Percentiles rank a stretch among this genome's conserved stretches.
phyloP scores from a whole-genome alignment of 1,140 invertebrate species.

The Anastrepha obliqua region DNA sequence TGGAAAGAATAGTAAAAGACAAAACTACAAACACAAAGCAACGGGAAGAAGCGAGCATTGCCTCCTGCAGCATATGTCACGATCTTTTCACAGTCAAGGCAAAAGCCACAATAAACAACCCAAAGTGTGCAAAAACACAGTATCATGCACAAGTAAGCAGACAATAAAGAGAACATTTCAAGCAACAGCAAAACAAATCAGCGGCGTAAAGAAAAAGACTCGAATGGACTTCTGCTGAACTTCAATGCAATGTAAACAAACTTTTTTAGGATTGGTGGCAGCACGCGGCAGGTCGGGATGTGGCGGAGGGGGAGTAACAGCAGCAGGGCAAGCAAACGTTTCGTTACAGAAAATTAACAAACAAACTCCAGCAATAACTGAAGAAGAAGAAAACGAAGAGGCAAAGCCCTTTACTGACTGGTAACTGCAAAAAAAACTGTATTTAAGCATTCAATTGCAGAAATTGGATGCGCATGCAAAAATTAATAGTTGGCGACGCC shows the following conservation, averaged over 20 bases:
- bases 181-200: slow-evolving; percentile 1
- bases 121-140: too few relatives aligned
- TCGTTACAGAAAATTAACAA: not conserved
- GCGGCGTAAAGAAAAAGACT: not conserved
- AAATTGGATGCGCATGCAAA: slow-evolving; percentile 29
- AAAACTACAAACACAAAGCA: not conserved
- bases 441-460: not conserved
- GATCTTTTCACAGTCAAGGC: not conserved
- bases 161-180: not conserved
- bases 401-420: not conserved
- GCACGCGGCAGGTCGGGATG: not conserved
- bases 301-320: not conserved
- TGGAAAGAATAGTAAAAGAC: not conserved
- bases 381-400: not conserved
- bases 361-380: too few relatives aligned
- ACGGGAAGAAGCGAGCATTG: not conserved
- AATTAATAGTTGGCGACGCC: slow-evolving; percentile 28
- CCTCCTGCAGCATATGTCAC: not conserved
- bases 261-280: not conserved
- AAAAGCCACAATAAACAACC: not conserved
- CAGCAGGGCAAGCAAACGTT: not conserved
- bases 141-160: too few relatives aligned
- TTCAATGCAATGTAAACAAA: slow-evolving; percentile 30
- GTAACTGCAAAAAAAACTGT: not conserved
- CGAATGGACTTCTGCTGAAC: not conserved